These are phyloP conservation scores for Pipa parva DNA, from an alignment of 2,113 vertebrate species.

Conservation along the genomic window DNA sequence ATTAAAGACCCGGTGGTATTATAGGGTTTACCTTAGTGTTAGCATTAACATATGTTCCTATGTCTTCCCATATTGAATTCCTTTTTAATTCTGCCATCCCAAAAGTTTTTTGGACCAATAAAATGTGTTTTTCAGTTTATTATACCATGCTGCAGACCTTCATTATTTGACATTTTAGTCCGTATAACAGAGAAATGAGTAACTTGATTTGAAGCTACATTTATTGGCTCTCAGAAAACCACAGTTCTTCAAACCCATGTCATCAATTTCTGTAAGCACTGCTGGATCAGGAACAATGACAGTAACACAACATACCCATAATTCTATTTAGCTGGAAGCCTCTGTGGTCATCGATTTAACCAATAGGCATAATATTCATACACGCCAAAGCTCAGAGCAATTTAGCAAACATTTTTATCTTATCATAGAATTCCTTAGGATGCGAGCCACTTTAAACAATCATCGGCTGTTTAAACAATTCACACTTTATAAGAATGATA, in stretches of 20 bases:
- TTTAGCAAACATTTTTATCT: conserved; percentile 21
- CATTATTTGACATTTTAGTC: too few species aligned
- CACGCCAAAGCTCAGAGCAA: conserved; percentile 24
- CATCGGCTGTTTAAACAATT: conserved; percentile 38
- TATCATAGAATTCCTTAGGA: conserved; percentile 24
- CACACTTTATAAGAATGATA: conserved; percentile 36
- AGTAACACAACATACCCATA: conserved; percentile 23
- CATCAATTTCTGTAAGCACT: conserved; percentile 36
- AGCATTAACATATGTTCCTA: too few species aligned
- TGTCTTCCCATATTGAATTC: too few species aligned
- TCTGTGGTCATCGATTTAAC: conserved; percentile 32
- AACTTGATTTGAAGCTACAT: background rate
- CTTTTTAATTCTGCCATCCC: too few species aligned
- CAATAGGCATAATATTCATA: conserved; percentile 25
- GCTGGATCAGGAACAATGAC: conserved; percentile 25
- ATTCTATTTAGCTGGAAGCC: conserved; percentile 25
- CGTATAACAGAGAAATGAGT: conserved; percentile 10
- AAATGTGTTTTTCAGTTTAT: too few species aligned
- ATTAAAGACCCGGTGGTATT: too few species aligned
- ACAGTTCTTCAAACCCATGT: conserved; percentile 12
- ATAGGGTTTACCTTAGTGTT: too few species aligned
- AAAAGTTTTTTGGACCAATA: too few species aligned
- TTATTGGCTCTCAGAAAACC: conserved; percentile 9
- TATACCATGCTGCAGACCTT: too few species aligned
- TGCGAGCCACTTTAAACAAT: conserved; percentile 32